Evolutionary conservation across 2,888 invertebrate genomes (phyloP).

Genomic region (Tenthredo amoena): DNA sequence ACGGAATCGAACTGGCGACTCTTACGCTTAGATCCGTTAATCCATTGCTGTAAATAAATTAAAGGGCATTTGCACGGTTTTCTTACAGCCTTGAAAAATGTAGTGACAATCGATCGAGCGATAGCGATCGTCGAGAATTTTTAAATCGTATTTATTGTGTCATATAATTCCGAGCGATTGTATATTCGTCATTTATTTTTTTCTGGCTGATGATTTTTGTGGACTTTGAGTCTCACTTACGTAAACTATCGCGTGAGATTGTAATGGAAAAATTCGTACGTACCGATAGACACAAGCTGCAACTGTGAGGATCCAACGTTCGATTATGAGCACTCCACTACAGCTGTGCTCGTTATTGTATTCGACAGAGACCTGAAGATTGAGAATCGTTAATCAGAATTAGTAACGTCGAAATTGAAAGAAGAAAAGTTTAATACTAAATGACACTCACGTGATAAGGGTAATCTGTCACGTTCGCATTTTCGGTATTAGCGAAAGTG

Average conservation of each 20-base stretch:
- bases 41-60: constrained; percentile 12
- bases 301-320: constrained; percentile 34
- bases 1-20: constrained; percentile 1
- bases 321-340: constrained; percentile 24
- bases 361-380: constrained; percentile 36
- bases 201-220: neutral
- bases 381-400: neutral
- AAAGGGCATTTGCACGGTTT: neutral
- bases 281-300: constrained; percentile 38
- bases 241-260: neutral
- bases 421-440: neutral
- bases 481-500: constrained; percentile 10
- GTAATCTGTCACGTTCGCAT: constrained; percentile 14
- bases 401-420: neutral
- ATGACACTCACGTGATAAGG: constrained; percentile 40
- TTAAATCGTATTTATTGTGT: no score
- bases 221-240: neutral
- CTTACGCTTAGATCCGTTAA: constrained; percentile 18
- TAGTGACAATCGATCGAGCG: neutral
- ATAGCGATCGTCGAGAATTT: neutral
- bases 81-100: neutral
- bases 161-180: neutral
- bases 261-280: neutral
- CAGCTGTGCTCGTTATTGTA: constrained; percentile 37
- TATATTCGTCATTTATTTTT: neutral